Evolutionary conservation across 2,113 vertebrate genomes (phyloP), one percentile per base, ranked within the genome.

Genomic region (Myrmophylax atrothorax): DNA sequence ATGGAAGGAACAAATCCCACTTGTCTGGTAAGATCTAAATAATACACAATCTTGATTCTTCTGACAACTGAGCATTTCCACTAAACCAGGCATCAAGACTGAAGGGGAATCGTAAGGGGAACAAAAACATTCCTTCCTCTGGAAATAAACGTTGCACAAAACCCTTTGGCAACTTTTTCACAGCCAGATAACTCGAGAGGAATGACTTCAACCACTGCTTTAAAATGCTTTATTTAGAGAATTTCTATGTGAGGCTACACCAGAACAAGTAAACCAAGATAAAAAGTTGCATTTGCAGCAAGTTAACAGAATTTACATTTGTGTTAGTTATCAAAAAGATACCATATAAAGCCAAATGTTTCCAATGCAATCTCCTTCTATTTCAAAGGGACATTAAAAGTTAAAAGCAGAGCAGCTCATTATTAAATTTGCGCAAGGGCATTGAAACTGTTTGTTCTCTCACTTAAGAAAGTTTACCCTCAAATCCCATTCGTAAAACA

Each of bases 1-100:
- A 97, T 96, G 97, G 97, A 97, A 98, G 98, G 98, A 99, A 99
- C 98, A 99, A 98, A 98, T 98, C 97, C 98, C 98, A 98, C 98
- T 99, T 99, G 98, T 99, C 96, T 98, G 85, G 90, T 97, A 98
- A 97, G 97, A 97, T 96, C 95, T 95, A 96, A 98, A 98, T 98
- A 97, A 98, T 96, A 96, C 97, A 98, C 97, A 97, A 88, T 96
- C 97, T 96, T 97, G 89, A 96, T 94, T 98, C 97, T 98, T 98
- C 97, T 98, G 97, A 98, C 98, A 97, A 97, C 96, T 97, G 97
- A 97, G 94, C 95, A 93, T 96, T 98, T 98, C 97, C 97, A 97
- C 98, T 96, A 98, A 98, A 98, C 97, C 98, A 97, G 93, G 78
- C 89, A 97, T 96, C 95, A 77, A 97, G 97, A 97, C 96, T 95